Base-by-base conservation (phyloP, 1,140 invertebrate species). In the Drosophila bocki region DNA sequence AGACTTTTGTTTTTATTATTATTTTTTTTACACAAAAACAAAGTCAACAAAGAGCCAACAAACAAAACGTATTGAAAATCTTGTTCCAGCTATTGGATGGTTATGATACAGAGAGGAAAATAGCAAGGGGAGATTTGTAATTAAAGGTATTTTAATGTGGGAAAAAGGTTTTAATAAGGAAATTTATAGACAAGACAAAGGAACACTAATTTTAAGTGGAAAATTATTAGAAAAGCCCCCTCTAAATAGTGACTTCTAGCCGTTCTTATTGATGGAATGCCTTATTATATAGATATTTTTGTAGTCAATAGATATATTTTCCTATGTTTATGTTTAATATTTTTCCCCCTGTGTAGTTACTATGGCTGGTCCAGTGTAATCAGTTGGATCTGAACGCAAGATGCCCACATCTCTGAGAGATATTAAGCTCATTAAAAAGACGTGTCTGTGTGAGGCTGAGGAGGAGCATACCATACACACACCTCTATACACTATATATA, bases 391-490 rank as follows among this genome's bases (percentile, higher is more conserved):
- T 90, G 62, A 76, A 67, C 76, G 19, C 44, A 39, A 59, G 86
- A 78, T 78, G 57, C 78, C 82, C 86, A 91, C 86, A 90, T 79
- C 75, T 75, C 64, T 48, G 65, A 69, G 74, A 91, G 82, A 88
- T 85, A 90, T 90, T 85, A 90, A 90, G 85, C 86, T 90, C 85
- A 90, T 90, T 90, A 90, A 85, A 90, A 90, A 78, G 48, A 68
- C 29, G 57, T 70, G 74, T 58, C 35, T 65, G 67, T 82, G 62
- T 78, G 44, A 9, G 22, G 63, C 48, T 17, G 54, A 58, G 41
- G 67, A 57, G 68, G 39, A 48, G 47, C 15, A 64, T 3, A 51
- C 29, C 8, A 19, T 15, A 29, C 47, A 45, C 48, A 51, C 29
- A 51, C 4, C 26, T 11, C 22, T 26, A 26, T 12, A 53, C 33